Percentiles rank a stretch among this genome's conserved stretches.
These are phyloP conservation scores for Anarsia innoxiella DNA, from an alignment of 2,888 invertebrate genomes.

Conservation along the genomic window DNA sequence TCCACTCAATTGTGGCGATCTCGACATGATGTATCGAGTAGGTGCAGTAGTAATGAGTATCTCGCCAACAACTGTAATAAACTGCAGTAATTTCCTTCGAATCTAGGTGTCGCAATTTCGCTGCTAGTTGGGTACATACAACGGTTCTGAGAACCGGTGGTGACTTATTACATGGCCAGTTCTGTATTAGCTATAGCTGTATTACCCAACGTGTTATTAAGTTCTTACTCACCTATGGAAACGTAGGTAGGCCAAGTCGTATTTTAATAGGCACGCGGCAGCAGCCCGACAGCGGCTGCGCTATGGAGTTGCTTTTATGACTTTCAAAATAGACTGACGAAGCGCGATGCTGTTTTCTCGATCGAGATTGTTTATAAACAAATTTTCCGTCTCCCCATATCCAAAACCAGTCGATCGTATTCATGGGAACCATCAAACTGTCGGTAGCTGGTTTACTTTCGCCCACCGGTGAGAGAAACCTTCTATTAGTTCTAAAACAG, in stretches of 20 bases:
- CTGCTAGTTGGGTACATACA: constrained; percentile 23
- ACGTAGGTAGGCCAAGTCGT: no score
- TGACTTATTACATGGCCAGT: constrained; percentile 16
- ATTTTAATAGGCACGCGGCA: no score
- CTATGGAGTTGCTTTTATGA: no score
- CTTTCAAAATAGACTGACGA: no score
- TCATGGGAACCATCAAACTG: constrained; percentile 16
- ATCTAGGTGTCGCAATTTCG: constrained; percentile 44
- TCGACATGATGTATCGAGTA: constrained; percentile 32
- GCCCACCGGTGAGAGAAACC: constrained; percentile 49
- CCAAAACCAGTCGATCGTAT: neutral
- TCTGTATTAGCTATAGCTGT: constrained; percentile 1
- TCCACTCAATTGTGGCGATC: constrained; percentile 24
- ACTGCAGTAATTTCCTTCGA: constrained; percentile 43
- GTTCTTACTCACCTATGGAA: no score
- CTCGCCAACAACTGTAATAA: constrained; percentile 34
- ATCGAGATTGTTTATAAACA: neutral
- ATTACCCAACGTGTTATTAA: no score
- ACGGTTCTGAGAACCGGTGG: constrained; percentile 31
- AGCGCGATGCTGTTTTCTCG: no score
- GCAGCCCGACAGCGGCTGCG: no score
- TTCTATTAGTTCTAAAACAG: constrained; percentile 33
- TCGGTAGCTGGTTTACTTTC: constrained; percentile 49
- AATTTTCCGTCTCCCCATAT: neutral
- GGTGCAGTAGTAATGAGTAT: constrained; percentile 25